These are phyloP conservation scores for Sinocyclocheilus rhinocerous DNA, from an alignment of 2,113 vertebrate species.

Conservation along the genomic window DNA sequence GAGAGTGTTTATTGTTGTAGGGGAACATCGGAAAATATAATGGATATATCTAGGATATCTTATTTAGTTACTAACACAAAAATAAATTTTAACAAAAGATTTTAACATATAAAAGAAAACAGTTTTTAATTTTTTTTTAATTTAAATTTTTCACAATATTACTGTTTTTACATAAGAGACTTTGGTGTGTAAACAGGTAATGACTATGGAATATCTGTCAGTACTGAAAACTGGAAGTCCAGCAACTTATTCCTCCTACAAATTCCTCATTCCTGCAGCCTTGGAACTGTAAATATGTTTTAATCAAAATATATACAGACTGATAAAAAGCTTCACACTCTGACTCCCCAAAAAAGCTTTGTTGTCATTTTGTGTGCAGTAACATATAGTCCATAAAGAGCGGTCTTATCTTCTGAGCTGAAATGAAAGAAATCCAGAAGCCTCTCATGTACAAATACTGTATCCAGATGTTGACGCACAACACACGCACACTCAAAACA, in stretches of 20 bases:
- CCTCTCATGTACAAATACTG: constrained; percentile 1
- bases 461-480: constrained; percentile 51
- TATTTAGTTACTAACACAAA: background rate
- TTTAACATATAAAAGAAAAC: too few species aligned
- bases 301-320: background rate
- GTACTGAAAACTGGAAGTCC: too few species aligned
- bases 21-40: background rate
- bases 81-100: too few species aligned
- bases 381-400: background rate
- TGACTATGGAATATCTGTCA: background rate
- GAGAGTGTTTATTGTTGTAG: background rate
- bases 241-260: background rate
- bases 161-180: background rate
- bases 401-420: background rate
- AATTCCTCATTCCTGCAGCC: background rate
- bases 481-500: constrained; percentile 48
- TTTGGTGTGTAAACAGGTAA: too few species aligned
- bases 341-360: background rate
- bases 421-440: background rate
- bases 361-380: background rate
- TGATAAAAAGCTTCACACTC: background rate
- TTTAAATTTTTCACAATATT: too few species aligned
- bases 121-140: too few species aligned
- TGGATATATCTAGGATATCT: background rate
- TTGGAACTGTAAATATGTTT: background rate